These are phyloP conservation scores for Therioaphis trifolii DNA, from an alignment of 2,888 invertebrate genomes.

Conservation along the genomic window DNA sequence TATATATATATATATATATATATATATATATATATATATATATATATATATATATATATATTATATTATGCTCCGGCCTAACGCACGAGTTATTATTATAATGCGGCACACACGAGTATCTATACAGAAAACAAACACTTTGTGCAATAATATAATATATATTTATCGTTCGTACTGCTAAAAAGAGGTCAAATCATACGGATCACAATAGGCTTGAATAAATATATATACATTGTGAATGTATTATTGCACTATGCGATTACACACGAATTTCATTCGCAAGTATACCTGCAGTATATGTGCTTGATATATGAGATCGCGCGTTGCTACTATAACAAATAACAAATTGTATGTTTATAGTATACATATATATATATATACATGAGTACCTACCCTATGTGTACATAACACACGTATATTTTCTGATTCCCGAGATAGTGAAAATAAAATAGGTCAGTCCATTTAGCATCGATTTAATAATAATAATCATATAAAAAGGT, in stretches of 20 bases:
- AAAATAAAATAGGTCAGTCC: slow-evolving; percentile 48
- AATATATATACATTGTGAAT: not conserved
- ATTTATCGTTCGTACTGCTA: not conserved
- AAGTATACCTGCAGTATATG: not conserved
- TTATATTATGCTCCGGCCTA: too few species aligned
- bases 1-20: too few species aligned
- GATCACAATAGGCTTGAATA: not conserved
- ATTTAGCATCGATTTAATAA: not conserved
- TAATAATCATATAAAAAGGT: slow-evolving; percentile 23
- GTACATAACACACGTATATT: not conserved
- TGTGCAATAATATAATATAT: not conserved
- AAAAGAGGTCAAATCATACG: slow-evolving; percentile 8
- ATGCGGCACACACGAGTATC: not conserved
- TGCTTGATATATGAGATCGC: not conserved
- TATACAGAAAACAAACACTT: not conserved
- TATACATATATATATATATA: not conserved
- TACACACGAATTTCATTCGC: slow-evolving; percentile 10
- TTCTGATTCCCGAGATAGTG: slow-evolving; percentile 31
- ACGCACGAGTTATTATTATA: not conserved
- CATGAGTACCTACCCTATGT: not conserved
- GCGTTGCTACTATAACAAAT: not conserved
- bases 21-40: too few species aligned
- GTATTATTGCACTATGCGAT: not conserved
- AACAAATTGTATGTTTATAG: not conserved
- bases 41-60: too few species aligned